Evolutionary conservation across 1,140 invertebrate species (phyloP).

Genomic region (Drosophila mojavensis): DNA sequence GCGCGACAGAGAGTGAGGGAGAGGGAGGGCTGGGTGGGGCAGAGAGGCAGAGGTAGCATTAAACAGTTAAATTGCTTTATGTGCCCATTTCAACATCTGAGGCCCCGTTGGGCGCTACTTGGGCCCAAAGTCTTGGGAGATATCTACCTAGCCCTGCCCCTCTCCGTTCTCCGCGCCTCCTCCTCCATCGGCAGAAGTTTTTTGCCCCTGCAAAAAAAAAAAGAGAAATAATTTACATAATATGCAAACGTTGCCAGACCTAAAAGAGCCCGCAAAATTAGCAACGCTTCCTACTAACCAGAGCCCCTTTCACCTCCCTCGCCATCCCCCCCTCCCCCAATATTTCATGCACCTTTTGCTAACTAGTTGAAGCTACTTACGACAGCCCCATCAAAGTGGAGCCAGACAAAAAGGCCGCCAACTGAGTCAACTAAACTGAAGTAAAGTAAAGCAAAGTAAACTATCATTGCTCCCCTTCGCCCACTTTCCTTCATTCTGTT

Average conservation of each 20-base stretch:
- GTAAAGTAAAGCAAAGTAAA: neutral
- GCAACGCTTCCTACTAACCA: neutral
- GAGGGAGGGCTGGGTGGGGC: neutral
- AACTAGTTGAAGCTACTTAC: conserved; percentile 10
- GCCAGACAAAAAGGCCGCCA: neutral
- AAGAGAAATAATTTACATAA: conserved; percentile 72
- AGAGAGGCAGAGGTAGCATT: conserved; percentile 46
- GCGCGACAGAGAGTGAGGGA: neutral
- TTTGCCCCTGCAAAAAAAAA: conserved; percentile 70
- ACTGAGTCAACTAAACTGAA: neutral
- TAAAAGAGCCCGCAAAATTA: conserved; percentile 21
- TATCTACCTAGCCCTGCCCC: neutral
- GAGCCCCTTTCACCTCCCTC: neutral
- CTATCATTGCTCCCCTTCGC: conserved; percentile 2
- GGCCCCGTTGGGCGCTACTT: conserved; percentile 67
- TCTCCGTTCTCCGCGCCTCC: no score
- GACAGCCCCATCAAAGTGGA: conserved; percentile 2
- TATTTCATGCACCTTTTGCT: neutral
- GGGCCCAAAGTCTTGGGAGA: conserved; percentile 15
- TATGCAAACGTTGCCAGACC: conserved; percentile 61
- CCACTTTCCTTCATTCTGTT: neutral
- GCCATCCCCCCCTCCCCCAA: neutral
- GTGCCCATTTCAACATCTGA: conserved; percentile 71
- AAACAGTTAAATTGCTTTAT: conserved; percentile 82
- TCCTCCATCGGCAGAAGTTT: neutral